Percentiles rank a stretch among this genome's conserved stretches.
These are phyloP conservation scores for Drosophila saltans DNA, from an alignment of 1,140 invertebrate species.

Conservation along the genomic window DNA sequence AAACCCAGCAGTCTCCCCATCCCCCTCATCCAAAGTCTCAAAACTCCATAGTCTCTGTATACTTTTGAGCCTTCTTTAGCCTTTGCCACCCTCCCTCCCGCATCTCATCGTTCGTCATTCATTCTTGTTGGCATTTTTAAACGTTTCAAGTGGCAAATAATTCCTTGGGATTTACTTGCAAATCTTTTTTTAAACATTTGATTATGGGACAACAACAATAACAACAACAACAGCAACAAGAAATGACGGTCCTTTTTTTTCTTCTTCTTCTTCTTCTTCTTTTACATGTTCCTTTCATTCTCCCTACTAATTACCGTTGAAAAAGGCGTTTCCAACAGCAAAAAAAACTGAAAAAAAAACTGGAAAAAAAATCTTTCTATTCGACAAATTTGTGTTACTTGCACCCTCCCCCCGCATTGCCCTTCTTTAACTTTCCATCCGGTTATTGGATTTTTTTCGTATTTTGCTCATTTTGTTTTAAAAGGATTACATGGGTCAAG, in stretches of 20 bases:
- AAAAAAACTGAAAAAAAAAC: too few relatives aligned
- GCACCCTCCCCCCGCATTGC: slow-evolving; percentile 46
- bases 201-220: slow-evolving; percentile 46
- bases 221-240: not conserved
- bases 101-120: slow-evolving; percentile 64
- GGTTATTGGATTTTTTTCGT: slow-evolving; percentile 28
- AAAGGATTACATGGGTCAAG: slow-evolving; percentile 82
- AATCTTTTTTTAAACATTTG: slow-evolving; percentile 81
- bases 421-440: slow-evolving; percentile 21
- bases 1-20: not conserved
- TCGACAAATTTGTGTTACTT: slow-evolving; percentile 81
- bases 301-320: slow-evolving; percentile 70
- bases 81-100: slow-evolving; percentile 31
- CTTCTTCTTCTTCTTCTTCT: not conserved
- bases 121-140: slow-evolving; percentile 82
- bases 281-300: slow-evolving; percentile 26
- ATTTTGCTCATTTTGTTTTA: slow-evolving; percentile 69
- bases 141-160: slow-evolving; percentile 82
- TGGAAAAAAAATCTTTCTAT: slow-evolving; percentile 50
- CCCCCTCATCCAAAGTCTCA: not conserved
- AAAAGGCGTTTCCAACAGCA: slow-evolving; percentile 30
- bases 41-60: not conserved
- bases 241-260: slow-evolving; percentile 11
- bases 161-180: slow-evolving; percentile 81
- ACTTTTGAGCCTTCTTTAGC: not conserved